Evolutionary conservation across 2,113 vertebrate genomes (phyloP).

Genomic region (Stegastes partitus): DNA sequence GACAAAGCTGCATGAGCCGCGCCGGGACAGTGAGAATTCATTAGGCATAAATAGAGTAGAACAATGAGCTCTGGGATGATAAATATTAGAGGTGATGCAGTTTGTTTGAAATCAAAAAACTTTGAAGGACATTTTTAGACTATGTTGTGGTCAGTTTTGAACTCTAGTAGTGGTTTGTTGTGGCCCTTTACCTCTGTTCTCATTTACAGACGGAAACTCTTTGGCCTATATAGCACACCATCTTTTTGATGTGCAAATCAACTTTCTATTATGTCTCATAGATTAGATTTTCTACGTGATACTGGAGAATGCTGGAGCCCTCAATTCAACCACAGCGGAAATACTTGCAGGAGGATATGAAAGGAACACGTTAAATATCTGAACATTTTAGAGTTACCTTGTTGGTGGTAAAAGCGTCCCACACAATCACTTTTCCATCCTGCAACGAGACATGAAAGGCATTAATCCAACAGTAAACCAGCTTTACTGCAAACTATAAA

Average conservation of each 20-base stretch:
- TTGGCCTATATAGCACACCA: background rate
- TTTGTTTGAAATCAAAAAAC: background rate
- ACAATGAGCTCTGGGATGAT: background rate
- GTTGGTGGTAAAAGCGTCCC: slow-evolving; percentile 99
- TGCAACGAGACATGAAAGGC: slow-evolving; percentile 72
- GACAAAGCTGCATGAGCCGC: slow-evolving; percentile 34
- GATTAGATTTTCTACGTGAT: background rate
- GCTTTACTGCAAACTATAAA: background rate
- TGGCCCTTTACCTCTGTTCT: background rate
- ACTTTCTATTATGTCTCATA: background rate
- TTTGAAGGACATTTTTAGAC: background rate
- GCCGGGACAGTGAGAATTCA: slow-evolving; percentile 26
- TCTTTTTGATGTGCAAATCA: too few species aligned
- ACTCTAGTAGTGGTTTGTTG: background rate
- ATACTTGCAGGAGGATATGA: too few species aligned
- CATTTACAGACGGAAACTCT: background rate
- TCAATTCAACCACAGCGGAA: too few species aligned
- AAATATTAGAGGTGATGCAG: background rate
- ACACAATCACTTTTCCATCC: slow-evolving; percentile 99
- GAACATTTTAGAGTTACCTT: slow-evolving; percentile 85
- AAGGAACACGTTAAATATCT: too few species aligned
- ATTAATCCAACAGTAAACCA: background rate
- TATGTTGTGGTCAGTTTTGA: background rate
- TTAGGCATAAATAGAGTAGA: slow-evolving; percentile 38
- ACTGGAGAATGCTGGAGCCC: background rate